phyloP scores from a whole-genome alignment of 1,140 invertebrate species.

The Caenorhabditis elegans region WBcel235 BX284604.4:2725501-2726000 shows the following conservation, averaged over 20 bases:
- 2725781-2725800: not conserved
- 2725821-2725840: not conserved
- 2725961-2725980: not conserved
- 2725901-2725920: not conserved
- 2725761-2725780: not conserved
- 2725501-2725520: not conserved
- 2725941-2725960: not conserved
- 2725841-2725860: too few species aligned
- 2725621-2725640: too few species aligned
- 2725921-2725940: too few species aligned
- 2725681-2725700: not conserved
- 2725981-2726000: not conserved
- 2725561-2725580: not conserved
- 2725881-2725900: not conserved
- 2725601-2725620: not conserved
- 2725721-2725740: not conserved
- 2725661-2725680: not conserved
- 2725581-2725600: not conserved
- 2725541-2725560: not conserved
- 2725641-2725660: not conserved
- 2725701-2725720: conserved; percentile 2
- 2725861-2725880: not conserved
- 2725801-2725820: conserved; percentile 20
- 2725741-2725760: conserved; percentile 1
- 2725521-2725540: not conserved